Evolutionary conservation across 2,888 invertebrate genomes (phyloP).

Genomic region (Drosophila percnosoma): DNA sequence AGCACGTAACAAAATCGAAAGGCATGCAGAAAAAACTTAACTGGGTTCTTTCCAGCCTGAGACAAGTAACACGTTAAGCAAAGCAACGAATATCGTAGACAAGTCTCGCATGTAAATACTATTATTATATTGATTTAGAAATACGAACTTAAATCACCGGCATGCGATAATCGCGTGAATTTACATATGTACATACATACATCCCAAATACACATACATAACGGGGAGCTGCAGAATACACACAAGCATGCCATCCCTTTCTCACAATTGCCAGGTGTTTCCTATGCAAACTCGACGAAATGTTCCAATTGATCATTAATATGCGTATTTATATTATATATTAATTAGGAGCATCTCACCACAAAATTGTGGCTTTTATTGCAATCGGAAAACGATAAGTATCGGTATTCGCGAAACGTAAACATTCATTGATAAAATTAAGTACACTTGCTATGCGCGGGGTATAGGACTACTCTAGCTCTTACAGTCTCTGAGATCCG

Average conservation of each 20-base stretch:
- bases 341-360: neutral
- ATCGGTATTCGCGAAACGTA: neutral
- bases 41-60: neutral
- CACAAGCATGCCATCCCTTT: neutral
- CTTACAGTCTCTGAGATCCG: too few relatives aligned
- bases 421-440: neutral
- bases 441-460: neutral
- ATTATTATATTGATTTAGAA: neutral
- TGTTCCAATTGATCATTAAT: neutral
- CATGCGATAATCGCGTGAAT: neutral
- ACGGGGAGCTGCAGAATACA: neutral
- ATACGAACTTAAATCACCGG: neutral
- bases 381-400: neutral
- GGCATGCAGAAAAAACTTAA: neutral
- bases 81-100: conserved; percentile 4
- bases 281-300: neutral
- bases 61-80: neutral
- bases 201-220: neutral
- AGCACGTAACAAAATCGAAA: neutral
- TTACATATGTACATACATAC: neutral
- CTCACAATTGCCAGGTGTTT: neutral
- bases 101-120: neutral
- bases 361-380: neutral
- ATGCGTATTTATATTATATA: neutral
- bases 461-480: neutral